phyloP scores from a whole-genome alignment of 2,797 vertebrate genomes.

The Phataginus tricuspis region DNA sequence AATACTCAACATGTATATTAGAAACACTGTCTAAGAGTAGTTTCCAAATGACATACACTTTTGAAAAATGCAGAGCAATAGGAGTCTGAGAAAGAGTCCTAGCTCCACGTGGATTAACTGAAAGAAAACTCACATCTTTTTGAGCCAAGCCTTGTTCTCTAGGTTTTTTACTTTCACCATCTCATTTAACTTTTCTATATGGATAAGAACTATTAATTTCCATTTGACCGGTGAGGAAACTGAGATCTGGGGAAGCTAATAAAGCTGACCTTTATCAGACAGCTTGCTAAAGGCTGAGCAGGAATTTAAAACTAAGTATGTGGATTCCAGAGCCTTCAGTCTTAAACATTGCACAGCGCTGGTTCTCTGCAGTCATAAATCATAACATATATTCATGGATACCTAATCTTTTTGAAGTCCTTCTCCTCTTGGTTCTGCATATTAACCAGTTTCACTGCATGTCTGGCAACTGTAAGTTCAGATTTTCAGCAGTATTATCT shows the following conservation, averaged over 20 bases:
- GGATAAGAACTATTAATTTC: neutral
- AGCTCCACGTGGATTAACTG: neutral
- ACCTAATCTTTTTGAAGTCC: slow-evolving; percentile 67
- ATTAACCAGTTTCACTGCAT: slow-evolving; percentile 20
- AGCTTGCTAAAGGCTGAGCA: neutral
- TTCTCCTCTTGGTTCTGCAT: slow-evolving; percentile 32
- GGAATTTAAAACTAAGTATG: slow-evolving; percentile 15
- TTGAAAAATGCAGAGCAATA: neutral
- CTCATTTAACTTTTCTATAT: neutral
- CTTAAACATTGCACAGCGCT: neutral
- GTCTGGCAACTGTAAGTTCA: slow-evolving; percentile 16
- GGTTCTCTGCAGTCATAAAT: slow-evolving; percentile 49
- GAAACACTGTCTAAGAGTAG: neutral
- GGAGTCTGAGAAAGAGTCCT: neutral
- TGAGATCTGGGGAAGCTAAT: slow-evolving; percentile 34
- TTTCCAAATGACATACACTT: neutral
- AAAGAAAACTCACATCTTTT: neutral
- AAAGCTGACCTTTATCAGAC: neutral
- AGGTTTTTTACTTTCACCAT: neutral
- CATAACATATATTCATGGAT: slow-evolving; percentile 62
- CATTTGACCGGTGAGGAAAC: slow-evolving; percentile 35
- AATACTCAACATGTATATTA: neutral
- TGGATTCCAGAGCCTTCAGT: neutral
- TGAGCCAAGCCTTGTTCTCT: neutral
- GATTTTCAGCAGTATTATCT: slow-evolving; percentile 20